Conservation (phyloP, 2,113 vertebrate genomes). For the Macquaria australasica region DNA sequence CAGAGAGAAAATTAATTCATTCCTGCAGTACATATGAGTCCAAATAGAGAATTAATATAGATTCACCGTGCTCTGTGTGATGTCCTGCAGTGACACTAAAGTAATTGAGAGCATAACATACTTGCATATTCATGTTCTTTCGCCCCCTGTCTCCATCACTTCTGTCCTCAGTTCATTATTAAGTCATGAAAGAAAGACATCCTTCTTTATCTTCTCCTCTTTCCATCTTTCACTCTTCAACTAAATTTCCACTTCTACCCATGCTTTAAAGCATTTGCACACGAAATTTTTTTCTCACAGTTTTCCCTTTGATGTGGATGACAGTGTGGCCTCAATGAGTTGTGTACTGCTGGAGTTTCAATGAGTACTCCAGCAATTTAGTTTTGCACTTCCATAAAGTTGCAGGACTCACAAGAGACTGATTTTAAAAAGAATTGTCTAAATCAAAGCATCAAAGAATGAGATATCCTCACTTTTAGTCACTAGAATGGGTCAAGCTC, state of each 20-base stretch:
- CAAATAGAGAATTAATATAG: slow-evolving; percentile 26
- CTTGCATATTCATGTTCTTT: background rate
- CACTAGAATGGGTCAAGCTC: background rate
- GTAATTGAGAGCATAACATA: slow-evolving; percentile 13
- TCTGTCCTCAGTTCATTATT: slow-evolving; percentile 2
- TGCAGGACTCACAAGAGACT: too few relatives aligned
- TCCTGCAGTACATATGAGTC: slow-evolving; percentile 8
- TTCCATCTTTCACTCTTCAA: background rate
- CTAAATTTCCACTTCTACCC: background rate
- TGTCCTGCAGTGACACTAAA: slow-evolving; percentile 10
- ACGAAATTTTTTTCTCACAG: background rate
- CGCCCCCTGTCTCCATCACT: background rate
- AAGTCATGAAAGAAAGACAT: slow-evolving; percentile 1
- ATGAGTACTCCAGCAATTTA: too few relatives aligned
- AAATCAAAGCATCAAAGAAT: background rate
- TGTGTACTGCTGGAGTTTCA: background rate
- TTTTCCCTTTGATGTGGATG: background rate
- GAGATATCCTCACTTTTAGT: background rate
- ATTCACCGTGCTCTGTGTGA: background rate
- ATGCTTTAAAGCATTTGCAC: background rate
- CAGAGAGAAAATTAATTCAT: slow-evolving; percentile 11
- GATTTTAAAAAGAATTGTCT: background rate
- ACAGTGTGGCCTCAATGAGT: background rate
- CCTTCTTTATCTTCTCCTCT: background rate
- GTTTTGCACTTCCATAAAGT: too few relatives aligned